phyloP scores from a whole-genome alignment of 2,888 invertebrate species.

The Smittia aterrima region DNA sequence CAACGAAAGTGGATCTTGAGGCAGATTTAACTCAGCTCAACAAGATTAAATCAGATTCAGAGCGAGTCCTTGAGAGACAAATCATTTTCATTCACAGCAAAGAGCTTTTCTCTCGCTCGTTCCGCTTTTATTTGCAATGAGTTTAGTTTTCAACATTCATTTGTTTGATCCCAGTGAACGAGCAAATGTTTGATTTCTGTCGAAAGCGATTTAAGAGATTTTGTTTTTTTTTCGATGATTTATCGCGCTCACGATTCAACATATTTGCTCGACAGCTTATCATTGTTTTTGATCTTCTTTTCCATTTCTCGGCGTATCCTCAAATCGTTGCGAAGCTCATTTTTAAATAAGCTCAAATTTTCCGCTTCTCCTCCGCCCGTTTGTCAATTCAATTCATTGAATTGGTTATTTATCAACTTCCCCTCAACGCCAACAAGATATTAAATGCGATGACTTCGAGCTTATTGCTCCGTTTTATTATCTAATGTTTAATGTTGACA shows the following conservation, averaged over 20 bases:
- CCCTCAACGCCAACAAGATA: not conserved
- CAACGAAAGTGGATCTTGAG: no score
- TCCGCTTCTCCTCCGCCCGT: not conserved
- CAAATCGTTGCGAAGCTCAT: not conserved
- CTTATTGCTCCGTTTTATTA: not conserved
- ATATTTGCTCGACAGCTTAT: slow-evolving; percentile 8
- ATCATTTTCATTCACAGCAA: not conserved
- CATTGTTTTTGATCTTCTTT: not conserved
- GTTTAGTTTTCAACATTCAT: slow-evolving; percentile 2
- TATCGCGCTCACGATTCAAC: slow-evolving; percentile 9
- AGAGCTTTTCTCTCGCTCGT: not conserved
- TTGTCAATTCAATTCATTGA: not conserved
- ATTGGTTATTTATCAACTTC: not conserved
- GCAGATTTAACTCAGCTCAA: not conserved
- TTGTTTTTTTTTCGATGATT: slow-evolving; percentile 1
- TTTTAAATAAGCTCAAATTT: not conserved
- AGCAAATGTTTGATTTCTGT: slow-evolving; percentile 11
- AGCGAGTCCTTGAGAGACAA: not conserved
- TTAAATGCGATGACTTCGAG: not conserved
- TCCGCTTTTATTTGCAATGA: not conserved
- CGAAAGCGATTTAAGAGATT: not conserved
- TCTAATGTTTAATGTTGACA: not conserved
- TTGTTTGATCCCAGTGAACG: not conserved
- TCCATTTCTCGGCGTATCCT: not conserved
- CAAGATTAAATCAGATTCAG: not conserved